Percentiles rank a stretch among this genome's conserved stretches.
These are phyloP conservation scores for Agrilus cyanescens DNA, from an alignment of 2,888 invertebrate genomes.

Conservation along the genomic window DNA sequence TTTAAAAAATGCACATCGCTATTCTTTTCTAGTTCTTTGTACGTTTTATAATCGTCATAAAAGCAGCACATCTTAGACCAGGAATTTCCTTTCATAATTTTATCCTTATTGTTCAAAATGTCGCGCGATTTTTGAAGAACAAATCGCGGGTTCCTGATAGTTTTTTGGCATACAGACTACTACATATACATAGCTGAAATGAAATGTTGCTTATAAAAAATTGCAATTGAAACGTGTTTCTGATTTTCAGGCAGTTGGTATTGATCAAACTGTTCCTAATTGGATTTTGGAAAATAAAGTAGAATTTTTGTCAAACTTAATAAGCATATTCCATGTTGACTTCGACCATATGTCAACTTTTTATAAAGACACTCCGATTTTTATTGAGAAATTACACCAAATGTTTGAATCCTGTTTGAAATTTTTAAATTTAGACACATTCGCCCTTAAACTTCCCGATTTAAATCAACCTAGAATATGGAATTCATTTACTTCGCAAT, in stretches of 20 bases:
- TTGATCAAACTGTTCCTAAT: conserved; percentile 75
- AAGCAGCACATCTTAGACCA: too few species aligned
- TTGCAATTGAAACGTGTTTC: conserved; percentile 2
- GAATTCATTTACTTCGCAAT: background rate
- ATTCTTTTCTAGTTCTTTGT: too few species aligned
- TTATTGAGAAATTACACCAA: conserved; percentile 66
- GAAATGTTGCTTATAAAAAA: background rate
- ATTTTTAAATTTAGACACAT: conserved; percentile 49
- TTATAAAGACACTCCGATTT: conserved; percentile 42
- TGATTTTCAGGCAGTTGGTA: conserved; percentile 65
- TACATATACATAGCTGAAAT: background rate
- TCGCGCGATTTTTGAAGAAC: too few species aligned
- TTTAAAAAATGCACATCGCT: too few species aligned
- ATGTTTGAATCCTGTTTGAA: conserved; percentile 86
- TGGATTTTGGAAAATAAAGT: conserved; percentile 71
- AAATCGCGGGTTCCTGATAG: too few species aligned
- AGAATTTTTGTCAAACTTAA: conserved; percentile 59
- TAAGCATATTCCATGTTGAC: conserved; percentile 78
- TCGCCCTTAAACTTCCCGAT: conserved; percentile 59
- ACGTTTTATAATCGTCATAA: too few species aligned
- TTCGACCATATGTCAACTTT: conserved; percentile 52
- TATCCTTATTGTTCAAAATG: too few species aligned
- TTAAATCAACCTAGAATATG: conserved; percentile 68
- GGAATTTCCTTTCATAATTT: too few species aligned
- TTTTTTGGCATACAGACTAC: too few species aligned